These are phyloP conservation scores for Crotalus tigris DNA, from an alignment of 2,113 vertebrate genomes.

Conservation along the genomic window DNA sequence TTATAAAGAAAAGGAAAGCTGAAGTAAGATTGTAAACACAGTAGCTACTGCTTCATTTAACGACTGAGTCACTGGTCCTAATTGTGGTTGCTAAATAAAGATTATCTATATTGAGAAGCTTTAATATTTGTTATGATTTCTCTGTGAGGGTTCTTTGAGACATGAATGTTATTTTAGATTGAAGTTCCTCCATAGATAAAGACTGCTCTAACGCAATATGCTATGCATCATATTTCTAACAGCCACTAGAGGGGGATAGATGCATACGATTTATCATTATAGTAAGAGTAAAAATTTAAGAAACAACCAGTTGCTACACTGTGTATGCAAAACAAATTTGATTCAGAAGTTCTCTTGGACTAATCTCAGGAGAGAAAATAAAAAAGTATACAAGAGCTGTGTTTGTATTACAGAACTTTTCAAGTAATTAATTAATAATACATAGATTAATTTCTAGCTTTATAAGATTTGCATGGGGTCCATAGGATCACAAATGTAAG, in stretches of 20 bases:
- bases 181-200: not conserved
- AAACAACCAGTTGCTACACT: not conserved
- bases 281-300: not conserved
- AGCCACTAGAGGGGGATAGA: not conserved
- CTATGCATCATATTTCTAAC: not conserved
- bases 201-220: too few relatives aligned
- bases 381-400: not conserved
- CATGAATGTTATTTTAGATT: not conserved
- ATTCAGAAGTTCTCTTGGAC: not conserved
- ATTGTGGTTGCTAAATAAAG: not conserved
- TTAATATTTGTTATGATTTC: not conserved
- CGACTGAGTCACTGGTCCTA: not conserved
- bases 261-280: not conserved
- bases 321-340: not conserved
- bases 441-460: not conserved
- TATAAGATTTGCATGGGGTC: not conserved
- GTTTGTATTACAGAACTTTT: not conserved
- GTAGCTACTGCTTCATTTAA: not conserved
- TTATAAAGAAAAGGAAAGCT: not conserved
- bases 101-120: not conserved
- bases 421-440: not conserved
- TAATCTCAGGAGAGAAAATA: not conserved
- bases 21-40: not conserved
- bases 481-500: not conserved
- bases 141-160: not conserved